Conservation (phyloP, 2,113 vertebrate species). For the Pterocles burchelli region DNA sequence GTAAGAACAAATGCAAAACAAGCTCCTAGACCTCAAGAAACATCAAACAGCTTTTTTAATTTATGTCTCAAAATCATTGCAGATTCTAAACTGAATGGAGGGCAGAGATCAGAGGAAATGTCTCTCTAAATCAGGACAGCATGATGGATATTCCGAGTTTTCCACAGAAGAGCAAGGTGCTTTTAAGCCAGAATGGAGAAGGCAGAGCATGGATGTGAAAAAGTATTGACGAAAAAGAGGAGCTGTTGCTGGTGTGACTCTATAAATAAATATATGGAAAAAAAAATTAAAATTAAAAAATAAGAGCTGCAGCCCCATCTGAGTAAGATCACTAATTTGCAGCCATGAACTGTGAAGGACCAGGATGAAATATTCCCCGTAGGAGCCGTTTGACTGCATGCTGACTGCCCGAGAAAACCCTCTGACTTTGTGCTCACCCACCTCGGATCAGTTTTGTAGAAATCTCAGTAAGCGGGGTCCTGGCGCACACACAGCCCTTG, state of each 20-base stretch:
- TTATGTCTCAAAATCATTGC: not conserved
- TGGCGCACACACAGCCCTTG: rapidly evolving
- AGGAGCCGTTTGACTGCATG: not conserved
- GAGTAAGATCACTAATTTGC: not conserved
- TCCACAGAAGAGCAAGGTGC: not conserved
- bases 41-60: not conserved
- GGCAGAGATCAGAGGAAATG: not conserved
- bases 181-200: not conserved
- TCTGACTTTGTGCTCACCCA: not conserved
- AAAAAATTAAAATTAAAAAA: not conserved
- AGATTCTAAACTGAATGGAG: not conserved
- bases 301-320: not conserved
- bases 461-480: not conserved
- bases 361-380: not conserved
- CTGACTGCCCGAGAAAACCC: not conserved
- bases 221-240: not conserved
- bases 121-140: not conserved
- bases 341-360: not conserved
- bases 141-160: not conserved
- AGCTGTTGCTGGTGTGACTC: not conserved
- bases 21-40: not conserved
- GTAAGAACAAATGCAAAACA: conserved; percentile 25
- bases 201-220: not conserved
- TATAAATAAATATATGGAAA: not conserved
- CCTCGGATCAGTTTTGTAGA: not conserved